Conservation (phyloP, 2,888 invertebrate genomes). For the Yponomeuta plumbellus region DNA sequence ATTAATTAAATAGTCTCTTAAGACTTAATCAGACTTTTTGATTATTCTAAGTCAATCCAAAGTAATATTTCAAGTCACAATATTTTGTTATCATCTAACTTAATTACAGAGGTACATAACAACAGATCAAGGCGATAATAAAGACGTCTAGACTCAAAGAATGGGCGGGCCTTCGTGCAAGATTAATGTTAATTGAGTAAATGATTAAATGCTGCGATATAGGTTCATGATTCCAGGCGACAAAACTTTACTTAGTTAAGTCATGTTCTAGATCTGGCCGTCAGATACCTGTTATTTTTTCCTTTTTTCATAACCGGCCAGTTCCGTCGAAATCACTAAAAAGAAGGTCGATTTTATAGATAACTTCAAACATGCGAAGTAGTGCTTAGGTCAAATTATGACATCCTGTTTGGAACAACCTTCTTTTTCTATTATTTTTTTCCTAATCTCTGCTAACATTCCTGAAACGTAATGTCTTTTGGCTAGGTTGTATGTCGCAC, state of each 20-base stretch:
- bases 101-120: background rate
- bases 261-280: constrained; percentile 9
- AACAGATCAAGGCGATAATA: constrained; percentile 6
- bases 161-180: constrained; percentile 49
- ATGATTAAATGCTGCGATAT: constrained; percentile 60
- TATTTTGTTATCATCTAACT: constrained; percentile 1
- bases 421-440: constrained; percentile 3
- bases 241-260: background rate
- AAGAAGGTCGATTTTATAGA: constrained; percentile 9
- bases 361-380: constrained; percentile 8
- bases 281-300: background rate
- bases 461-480: constrained; percentile 2
- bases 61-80: background rate
- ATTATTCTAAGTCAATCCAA: too few species aligned
- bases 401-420: background rate
- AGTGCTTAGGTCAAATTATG: constrained; percentile 8
- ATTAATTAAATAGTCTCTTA: too few species aligned
- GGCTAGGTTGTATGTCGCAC: background rate
- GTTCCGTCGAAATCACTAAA: constrained; percentile 1
- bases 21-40: too few species aligned
- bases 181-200: constrained; percentile 66
- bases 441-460: background rate
- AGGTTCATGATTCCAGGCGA: constrained; percentile 2
- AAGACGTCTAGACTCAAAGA: constrained; percentile 36
- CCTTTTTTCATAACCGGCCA: constrained; percentile 4